Evolutionary conservation across 2,113 vertebrate species (phyloP).

Genomic region (Macquaria ambigua): DNA sequence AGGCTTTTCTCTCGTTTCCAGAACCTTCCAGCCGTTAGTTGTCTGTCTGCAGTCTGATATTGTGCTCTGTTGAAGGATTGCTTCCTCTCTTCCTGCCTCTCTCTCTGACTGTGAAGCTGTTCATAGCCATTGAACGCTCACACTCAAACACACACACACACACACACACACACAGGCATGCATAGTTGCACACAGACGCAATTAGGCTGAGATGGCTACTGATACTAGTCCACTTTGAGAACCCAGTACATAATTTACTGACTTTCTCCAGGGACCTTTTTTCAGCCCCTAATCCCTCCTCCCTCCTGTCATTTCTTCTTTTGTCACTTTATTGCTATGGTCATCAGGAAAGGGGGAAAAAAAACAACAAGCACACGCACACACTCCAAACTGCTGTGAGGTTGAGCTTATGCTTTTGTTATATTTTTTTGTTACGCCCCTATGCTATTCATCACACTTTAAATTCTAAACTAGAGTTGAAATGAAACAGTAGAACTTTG

Average conservation of each 20-base stretch:
- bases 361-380: conserved; percentile 23
- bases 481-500: conserved; percentile 68
- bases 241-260: conserved; percentile 82
- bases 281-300: conserved; percentile 62
- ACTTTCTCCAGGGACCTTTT: conserved; percentile 75
- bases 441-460: conserved; percentile 62
- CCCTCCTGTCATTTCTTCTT: conserved; percentile 71
- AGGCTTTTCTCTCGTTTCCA: conserved; percentile 79
- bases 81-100: conserved; percentile 80
- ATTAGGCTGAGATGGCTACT: conserved; percentile 79
- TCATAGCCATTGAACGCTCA: conserved; percentile 56
- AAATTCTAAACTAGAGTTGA: conserved; percentile 62
- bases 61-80: conserved; percentile 83
- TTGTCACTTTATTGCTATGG: conserved; percentile 77
- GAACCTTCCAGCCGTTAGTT: conserved; percentile 80
- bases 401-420: conserved; percentile 57
- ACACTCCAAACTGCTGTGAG: conserved; percentile 34
- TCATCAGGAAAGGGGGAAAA: conserved; percentile 58
- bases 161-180: conserved; percentile 32
- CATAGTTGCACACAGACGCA: conserved; percentile 67
- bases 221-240: conserved; percentile 80
- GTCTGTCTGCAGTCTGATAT: conserved; percentile 81
- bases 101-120: conserved; percentile 64
- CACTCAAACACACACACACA: conserved; percentile 28
- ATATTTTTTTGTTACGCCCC: conserved; percentile 29